Conservation (phyloP, 2,888 invertebrate genomes). For the Ophioninae sp. region DNA sequence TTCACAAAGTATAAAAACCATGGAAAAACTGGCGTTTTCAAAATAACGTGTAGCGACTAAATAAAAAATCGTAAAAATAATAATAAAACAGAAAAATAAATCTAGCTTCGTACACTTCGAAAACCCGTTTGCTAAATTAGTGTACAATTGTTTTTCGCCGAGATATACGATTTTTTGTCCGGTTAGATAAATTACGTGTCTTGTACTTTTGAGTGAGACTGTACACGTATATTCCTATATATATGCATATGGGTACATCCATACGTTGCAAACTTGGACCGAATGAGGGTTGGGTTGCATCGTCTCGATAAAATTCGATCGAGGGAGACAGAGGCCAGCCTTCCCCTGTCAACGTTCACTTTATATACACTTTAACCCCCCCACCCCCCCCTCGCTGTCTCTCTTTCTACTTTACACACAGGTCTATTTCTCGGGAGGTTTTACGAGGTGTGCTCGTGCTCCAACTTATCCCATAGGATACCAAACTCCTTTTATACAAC, state of each 20-base stretch:
- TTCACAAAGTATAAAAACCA: too few species aligned
- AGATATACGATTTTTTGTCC: too few species aligned
- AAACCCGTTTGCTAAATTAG: too few species aligned
- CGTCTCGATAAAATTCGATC: constrained; percentile 62
- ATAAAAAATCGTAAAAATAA: too few species aligned
- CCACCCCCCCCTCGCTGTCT: constrained; percentile 20
- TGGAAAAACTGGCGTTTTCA: too few species aligned
- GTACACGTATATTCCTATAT: too few species aligned
- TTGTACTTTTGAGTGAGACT: too few species aligned
- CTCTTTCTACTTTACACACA: constrained; percentile 42
- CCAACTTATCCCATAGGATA: constrained; percentile 10
- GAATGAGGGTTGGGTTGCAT: constrained; percentile 24
- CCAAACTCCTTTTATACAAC: constrained; percentile 29
- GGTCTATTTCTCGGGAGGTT: constrained; percentile 51
- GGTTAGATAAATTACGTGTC: too few species aligned
- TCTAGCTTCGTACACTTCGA: too few species aligned
- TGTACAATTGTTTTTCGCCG: too few species aligned
- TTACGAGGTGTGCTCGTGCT: constrained; percentile 47
- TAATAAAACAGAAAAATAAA: too few species aligned
- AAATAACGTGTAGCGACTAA: too few species aligned
- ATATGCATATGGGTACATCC: not conserved
- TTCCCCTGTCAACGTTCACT: constrained; percentile 31
- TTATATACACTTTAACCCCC: constrained; percentile 9
- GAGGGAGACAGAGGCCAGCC: constrained; percentile 43
- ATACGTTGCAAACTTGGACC: not conserved